These are phyloP conservation scores for Samia ricini DNA, from an alignment of 1,140 invertebrate species.

Conservation along the genomic window DNA sequence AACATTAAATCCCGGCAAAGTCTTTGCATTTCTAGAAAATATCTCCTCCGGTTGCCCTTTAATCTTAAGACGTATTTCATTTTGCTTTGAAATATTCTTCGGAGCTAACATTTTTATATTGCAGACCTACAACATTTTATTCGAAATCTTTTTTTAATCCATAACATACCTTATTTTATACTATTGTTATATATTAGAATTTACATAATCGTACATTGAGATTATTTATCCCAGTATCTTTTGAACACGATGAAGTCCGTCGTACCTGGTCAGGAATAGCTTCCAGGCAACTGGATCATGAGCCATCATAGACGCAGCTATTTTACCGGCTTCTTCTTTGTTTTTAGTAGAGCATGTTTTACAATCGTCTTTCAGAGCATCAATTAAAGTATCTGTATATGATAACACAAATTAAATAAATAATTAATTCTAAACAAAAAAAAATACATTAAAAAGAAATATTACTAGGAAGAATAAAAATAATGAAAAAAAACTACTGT, in stretches of 20 bases:
- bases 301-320: conserved; percentile 59
- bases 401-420: conserved; percentile 8
- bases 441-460: too few relatives aligned
- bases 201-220: background rate
- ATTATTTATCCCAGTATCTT: conserved; percentile 46
- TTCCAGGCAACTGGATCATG: conserved; percentile 58
- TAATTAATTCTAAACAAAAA: background rate
- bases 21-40: conserved; percentile 36
- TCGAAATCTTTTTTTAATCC: background rate
- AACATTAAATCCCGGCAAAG: conserved; percentile 47
- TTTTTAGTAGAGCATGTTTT: conserved; percentile 42
- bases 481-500: background rate
- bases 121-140: conserved; percentile 36
- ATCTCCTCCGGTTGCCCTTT: conserved; percentile 45
- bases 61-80: conserved; percentile 30
- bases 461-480: too few relatives aligned
- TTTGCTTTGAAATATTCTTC: conserved; percentile 31
- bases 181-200: background rate
- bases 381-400: conserved; percentile 49
- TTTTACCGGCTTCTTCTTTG: conserved; percentile 51
- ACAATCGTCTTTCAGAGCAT: conserved; percentile 62
- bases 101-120: conserved; percentile 34
- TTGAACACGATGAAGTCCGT: conserved; percentile 44
- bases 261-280: conserved; percentile 67
- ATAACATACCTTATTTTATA: background rate